Evolutionary conservation across 35 echinoderm and acorn worm genomes (phyloP).

Genomic region (Amphiura filiformis): DNA sequence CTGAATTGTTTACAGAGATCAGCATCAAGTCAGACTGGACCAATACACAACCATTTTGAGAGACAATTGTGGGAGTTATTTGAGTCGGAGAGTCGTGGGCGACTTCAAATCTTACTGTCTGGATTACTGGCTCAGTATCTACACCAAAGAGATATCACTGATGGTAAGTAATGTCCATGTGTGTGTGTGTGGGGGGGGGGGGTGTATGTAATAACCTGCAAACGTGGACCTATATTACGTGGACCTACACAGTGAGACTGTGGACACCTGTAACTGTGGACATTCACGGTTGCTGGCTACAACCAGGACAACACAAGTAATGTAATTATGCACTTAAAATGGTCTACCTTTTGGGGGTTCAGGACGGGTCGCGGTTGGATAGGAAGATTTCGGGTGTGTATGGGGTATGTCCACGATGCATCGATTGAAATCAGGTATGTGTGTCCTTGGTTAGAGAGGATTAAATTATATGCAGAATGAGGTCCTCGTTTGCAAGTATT

Average conservation of each 20-base stretch:
- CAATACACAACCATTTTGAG: conserved; percentile 72
- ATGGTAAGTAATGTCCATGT: not conserved
- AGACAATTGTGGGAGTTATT: conserved; percentile 41
- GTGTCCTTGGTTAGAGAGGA: no score
- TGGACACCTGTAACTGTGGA: no score
- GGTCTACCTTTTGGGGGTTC: not conserved
- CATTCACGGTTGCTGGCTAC: not conserved
- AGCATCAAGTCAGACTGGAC: conserved; percentile 44
- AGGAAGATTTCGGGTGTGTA: no score
- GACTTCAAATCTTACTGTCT: not conserved
- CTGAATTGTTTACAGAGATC: conserved; percentile 56
- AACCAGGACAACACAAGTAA: not conserved
- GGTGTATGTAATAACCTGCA: not conserved
- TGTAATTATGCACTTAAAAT: not conserved
- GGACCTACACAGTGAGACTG: not conserved
- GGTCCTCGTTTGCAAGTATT: no score
- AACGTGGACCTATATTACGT: not conserved
- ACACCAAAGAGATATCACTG: not conserved
- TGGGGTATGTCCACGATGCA: no score
- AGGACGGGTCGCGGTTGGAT: no score
- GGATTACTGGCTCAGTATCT: conserved; percentile 1
- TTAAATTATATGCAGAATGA: no score
- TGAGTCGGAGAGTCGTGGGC: not conserved
- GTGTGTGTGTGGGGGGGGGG: not conserved
- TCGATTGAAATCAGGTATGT: no score